Conservation (phyloP, 2,888 invertebrate genomes). For the Dysmachus trigonus region DNA sequence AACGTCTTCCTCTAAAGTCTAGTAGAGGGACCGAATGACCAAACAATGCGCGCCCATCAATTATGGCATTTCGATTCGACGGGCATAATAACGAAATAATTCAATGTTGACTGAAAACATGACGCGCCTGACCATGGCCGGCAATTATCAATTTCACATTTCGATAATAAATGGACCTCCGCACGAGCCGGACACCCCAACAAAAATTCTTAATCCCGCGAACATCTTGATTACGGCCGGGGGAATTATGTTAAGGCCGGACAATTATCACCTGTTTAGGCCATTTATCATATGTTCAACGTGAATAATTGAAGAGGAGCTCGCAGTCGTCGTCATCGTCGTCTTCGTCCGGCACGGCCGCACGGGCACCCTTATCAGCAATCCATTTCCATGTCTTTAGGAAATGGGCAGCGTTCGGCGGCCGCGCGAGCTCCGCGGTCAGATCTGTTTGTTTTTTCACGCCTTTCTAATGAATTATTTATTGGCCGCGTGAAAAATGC, state of each 20-base stretch:
- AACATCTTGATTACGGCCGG: constrained; percentile 34
- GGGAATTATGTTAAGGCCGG: constrained; percentile 12
- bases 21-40: neutral
- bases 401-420: neutral
- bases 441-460: constrained; percentile 36
- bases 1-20: neutral
- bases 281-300: constrained; percentile 36
- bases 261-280: constrained; percentile 41
- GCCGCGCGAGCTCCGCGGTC: neutral
- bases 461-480: constrained; percentile 41
- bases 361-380: constrained; percentile 13
- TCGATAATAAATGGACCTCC: constrained; percentile 34
- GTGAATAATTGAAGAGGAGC: constrained; percentile 16
- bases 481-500: constrained; percentile 18
- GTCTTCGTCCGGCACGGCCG: neutral
- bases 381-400: constrained; percentile 11
- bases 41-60: neutral
- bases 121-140: constrained; percentile 52
- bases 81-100: constrained; percentile 50
- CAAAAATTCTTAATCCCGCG: constrained; percentile 42
- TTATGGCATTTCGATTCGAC: neutral
- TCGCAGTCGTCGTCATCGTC: neutral
- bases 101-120: constrained; percentile 55
- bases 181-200: constrained; percentile 26
- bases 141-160: constrained; percentile 26